Evolutionary conservation across 2,113 vertebrate genomes (phyloP).

Genomic region (Peromyscus maniculatus): DNA sequence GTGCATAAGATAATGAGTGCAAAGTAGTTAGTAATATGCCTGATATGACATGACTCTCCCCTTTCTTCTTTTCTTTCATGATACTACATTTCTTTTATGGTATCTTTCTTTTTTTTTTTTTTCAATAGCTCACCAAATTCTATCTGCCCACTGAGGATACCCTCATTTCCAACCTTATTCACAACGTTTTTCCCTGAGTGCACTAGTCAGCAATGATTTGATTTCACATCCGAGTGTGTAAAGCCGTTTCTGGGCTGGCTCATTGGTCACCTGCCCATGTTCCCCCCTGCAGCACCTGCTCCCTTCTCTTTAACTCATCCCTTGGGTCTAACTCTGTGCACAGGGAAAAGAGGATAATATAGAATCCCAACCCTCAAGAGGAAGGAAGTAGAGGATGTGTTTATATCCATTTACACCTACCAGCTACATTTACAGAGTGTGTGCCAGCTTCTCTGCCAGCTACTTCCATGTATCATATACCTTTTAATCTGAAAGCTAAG

Average conservation of each 20-base stretch:
- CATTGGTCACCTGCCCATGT: neutral
- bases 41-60: neutral
- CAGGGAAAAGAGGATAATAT: conserved; percentile 11
- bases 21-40: neutral
- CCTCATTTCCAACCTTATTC: neutral
- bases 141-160: neutral
- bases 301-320: conserved; percentile 48
- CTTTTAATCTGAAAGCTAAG: conserved; percentile 54
- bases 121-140: neutral
- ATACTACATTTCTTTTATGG: neutral
- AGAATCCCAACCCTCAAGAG: neutral
- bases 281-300: neutral
- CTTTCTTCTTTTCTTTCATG: neutral
- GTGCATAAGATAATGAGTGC: neutral
- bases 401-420: neutral
- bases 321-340: conserved; percentile 18
- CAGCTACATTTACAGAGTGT: neutral
- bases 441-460: neutral
- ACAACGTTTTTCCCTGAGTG: neutral
- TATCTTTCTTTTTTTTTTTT: neutral
- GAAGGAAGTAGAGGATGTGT: neutral
- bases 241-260: neutral
- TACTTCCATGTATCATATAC: neutral
- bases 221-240: fast-evolving
- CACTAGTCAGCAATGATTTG: neutral